Conservation (phyloP, 2,888 invertebrate species). For the Ophion ventricosus region DNA sequence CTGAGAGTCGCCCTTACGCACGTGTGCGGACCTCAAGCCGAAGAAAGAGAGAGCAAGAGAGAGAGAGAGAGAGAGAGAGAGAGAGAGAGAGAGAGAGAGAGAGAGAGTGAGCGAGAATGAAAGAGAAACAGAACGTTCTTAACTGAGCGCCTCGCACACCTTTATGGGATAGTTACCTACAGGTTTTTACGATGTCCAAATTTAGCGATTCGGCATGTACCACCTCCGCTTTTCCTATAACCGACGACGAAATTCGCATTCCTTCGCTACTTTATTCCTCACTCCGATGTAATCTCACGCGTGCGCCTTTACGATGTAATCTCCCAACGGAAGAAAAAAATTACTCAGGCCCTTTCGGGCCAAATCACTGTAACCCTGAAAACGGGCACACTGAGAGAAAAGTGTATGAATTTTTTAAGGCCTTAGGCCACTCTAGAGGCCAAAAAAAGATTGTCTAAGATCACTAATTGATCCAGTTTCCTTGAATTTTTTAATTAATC, state of each 20-base stretch:
- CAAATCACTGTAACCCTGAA: too few species aligned
- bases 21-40: background rate
- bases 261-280: constrained; percentile 49
- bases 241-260: constrained; percentile 58
- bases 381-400: too few species aligned
- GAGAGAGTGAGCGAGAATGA: too few species aligned
- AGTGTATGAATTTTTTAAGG: too few species aligned
- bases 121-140: constrained; percentile 4
- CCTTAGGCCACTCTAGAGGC: too few species aligned
- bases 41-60: background rate
- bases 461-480: too few species aligned
- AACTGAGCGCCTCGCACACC: constrained; percentile 30
- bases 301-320: constrained; percentile 8
- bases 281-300: constrained; percentile 27
- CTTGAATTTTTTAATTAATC: too few species aligned
- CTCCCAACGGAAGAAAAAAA: constrained; percentile 15
- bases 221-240: constrained; percentile 42
- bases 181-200: constrained; percentile 70
- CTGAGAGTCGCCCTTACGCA: constrained; percentile 6
- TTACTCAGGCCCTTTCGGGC: too few species aligned
- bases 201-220: constrained; percentile 66
- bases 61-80: background rate
- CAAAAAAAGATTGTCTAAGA: too few species aligned
- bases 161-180: constrained; percentile 69
- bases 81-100: too few species aligned